Evolutionary conservation across 1,140 invertebrate genomes (phyloP).

Genomic region (Tribolium castaneum): DNA sequence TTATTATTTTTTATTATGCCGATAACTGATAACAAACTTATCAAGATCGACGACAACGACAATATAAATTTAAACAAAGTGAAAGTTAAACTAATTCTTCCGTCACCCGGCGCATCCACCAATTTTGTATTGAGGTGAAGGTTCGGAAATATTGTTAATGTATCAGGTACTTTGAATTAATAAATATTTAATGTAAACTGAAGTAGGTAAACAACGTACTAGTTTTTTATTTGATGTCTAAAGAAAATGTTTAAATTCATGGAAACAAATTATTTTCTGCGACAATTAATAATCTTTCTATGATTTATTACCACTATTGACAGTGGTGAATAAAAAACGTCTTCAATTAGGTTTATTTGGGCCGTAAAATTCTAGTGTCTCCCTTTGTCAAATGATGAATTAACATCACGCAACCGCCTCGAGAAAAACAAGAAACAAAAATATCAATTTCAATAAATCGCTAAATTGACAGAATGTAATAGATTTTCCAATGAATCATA

Average conservation of each 20-base stretch:
- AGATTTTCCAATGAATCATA: conserved; percentile 19
- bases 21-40: no score
- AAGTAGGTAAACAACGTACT: no score
- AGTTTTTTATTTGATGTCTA: no score
- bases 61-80: no score
- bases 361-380: background rate
- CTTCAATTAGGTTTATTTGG: background rate
- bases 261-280: background rate
- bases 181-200: no score
- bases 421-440: conserved; percentile 17
- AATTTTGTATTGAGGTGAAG: no score
- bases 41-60: no score
- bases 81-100: no score
- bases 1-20: no score
- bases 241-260: background rate
- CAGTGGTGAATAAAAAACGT: background rate
- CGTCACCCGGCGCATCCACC: no score
- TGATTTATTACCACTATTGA: background rate
- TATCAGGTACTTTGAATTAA: no score
- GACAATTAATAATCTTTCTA: background rate
- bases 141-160: no score
- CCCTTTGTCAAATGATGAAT: background rate
- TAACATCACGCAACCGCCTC: background rate
- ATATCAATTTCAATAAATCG: conserved; percentile 26
- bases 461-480: conserved; percentile 20